phyloP scores from a whole-genome alignment of 2,888 invertebrate species.

The Coremacera marginata region DNA sequence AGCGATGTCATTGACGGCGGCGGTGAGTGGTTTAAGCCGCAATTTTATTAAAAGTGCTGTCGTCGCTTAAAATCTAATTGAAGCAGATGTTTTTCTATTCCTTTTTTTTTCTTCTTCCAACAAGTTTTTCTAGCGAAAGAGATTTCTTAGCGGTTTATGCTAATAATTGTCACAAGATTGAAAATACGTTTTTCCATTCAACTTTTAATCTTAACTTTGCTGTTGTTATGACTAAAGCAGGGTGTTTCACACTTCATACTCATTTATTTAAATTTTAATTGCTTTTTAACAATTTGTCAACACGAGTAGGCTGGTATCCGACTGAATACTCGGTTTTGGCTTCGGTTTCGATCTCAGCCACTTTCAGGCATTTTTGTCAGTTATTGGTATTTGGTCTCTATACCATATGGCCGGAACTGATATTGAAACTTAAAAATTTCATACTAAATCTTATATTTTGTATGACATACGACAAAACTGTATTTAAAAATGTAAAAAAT shows the following conservation, averaged over 20 bases:
- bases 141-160: conserved; percentile 55
- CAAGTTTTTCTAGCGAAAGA: conserved; percentile 18
- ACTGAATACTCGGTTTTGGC: no score
- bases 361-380: no score
- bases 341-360: no score
- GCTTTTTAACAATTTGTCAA: conserved; percentile 17
- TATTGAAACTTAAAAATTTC: no score
- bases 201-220: conserved; percentile 37
- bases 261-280: conserved; percentile 16
- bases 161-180: conserved; percentile 52
- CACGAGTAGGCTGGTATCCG: not conserved
- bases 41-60: conserved; percentile 51
- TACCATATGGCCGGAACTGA: no score
- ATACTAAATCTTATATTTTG: no score
- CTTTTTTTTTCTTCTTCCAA: conserved; percentile 31
- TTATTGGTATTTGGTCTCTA: no score
- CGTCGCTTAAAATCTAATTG: conserved; percentile 45
- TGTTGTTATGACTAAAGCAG: not conserved
- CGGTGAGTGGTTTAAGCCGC: conserved; percentile 34
- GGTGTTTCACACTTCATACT: not conserved
- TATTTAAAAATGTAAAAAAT: no score
- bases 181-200: conserved; percentile 15
- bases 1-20: not conserved
- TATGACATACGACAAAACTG: no score
- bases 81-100: conserved; percentile 43